A percentile compares a stretch with the other conserved stretches of the same genome.
phyloP scores from a whole-genome alignment of 2,113 vertebrate genomes.

The Tenebrosternarchus preto region DNA sequence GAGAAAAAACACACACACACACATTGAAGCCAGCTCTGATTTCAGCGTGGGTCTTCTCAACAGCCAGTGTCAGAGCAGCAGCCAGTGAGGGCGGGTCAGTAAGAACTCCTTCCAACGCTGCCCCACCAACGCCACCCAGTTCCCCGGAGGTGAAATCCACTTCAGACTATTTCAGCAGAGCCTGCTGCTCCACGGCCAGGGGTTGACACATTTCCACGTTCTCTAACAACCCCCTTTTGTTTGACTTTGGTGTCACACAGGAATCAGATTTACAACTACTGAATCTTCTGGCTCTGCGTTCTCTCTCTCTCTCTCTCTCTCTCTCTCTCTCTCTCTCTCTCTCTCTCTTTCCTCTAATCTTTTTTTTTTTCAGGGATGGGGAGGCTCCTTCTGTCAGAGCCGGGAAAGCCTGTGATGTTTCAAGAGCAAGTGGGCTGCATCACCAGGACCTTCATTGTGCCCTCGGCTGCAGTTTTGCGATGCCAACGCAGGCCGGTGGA shows the following conservation, averaged over 20 bases:
- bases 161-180: conserved; percentile 33
- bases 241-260: conserved; percentile 43
- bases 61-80: neutral
- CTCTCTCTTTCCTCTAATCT: conserved; percentile 31
- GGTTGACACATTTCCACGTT: conserved; percentile 41
- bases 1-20: too few species aligned
- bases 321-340: conserved; percentile 6
- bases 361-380: conserved; percentile 17
- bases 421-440: conserved; percentile 17
- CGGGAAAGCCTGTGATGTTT: conserved; percentile 30
- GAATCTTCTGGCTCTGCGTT: conserved; percentile 20
- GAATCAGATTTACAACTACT: conserved; percentile 41
- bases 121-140: neutral
- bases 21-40: neutral
- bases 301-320: conserved; percentile 2
- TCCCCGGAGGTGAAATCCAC: conserved; percentile 33
- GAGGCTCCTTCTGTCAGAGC: conserved; percentile 40
- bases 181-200: neutral
- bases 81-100: conserved; percentile 11
- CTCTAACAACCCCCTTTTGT: conserved; percentile 34
- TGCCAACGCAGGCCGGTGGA: neutral
- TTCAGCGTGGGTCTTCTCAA: conserved; percentile 4
- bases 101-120: neutral
- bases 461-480: conserved; percentile 3
- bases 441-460: neutral